These are phyloP conservation scores for Sceliomorpha sp. DNA, from an alignment of 2,888 invertebrate species.

Conservation along the genomic window DNA sequence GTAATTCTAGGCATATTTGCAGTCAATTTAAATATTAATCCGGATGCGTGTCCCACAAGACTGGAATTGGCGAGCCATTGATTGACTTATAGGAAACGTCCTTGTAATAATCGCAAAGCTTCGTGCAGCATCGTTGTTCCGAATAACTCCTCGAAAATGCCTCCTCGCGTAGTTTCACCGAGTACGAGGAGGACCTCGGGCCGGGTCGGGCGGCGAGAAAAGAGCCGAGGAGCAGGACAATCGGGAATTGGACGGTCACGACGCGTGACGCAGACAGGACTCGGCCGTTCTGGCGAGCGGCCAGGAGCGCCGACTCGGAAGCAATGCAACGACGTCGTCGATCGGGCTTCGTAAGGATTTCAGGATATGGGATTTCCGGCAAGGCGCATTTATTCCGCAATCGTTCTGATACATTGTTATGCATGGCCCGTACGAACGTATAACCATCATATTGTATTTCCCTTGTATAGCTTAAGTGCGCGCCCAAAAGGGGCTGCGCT, in stretches of 20 bases:
- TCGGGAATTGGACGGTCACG: constrained; percentile 28
- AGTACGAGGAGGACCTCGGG: no score
- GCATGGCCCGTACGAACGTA: constrained; percentile 4
- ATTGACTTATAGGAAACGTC: no score
- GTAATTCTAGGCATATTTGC: no score
- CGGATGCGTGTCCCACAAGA: no score
- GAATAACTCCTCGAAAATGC: no score
- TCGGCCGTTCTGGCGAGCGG: constrained; percentile 49
- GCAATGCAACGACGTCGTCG: constrained; percentile 39
- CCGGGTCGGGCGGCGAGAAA: no score
- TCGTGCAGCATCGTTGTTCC: no score
- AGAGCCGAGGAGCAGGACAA: no score
- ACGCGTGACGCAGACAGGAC: constrained; percentile 35
- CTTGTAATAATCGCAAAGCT: no score
- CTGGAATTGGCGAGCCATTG: no score
- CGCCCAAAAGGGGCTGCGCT: constrained; percentile 7
- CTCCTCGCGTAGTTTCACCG: no score
- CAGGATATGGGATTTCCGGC: constrained; percentile 23
- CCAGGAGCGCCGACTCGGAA: constrained; percentile 43
- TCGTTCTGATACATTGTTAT: constrained; percentile 13
- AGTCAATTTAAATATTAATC: no score
- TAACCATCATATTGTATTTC: constrained; percentile 11
- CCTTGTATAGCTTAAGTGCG: constrained; percentile 4
- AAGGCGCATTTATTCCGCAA: constrained; percentile 20
- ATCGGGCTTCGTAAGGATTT: constrained; percentile 42